Evolutionary conservation across 2,888 invertebrate species (phyloP).

Genomic region (Lathronympha strigana): DNA sequence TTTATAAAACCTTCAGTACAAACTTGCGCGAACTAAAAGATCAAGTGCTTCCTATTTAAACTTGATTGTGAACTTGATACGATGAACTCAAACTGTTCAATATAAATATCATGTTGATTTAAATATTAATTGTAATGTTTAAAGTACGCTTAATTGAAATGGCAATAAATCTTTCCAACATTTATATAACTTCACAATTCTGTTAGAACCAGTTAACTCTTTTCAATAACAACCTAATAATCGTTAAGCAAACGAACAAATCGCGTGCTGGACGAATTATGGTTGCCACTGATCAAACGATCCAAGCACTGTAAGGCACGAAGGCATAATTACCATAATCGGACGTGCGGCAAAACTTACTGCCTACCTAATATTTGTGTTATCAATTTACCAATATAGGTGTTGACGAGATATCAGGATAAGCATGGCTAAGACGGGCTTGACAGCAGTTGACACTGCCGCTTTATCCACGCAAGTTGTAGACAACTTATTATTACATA

Average conservation of each 20-base stretch:
- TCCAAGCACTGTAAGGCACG: conserved; percentile 31
- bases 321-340: conserved; percentile 26
- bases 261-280: conserved; percentile 28
- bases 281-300: conserved; percentile 36
- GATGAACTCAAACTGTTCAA: too few relatives aligned
- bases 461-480: too few relatives aligned
- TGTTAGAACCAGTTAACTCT: conserved; percentile 6
- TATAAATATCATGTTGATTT: too few relatives aligned
- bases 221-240: conserved; percentile 33
- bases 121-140: too few relatives aligned
- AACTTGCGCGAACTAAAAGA: too few relatives aligned
- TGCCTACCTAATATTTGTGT: background rate
- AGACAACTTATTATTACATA: too few relatives aligned
- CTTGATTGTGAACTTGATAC: too few relatives aligned
- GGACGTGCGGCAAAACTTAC: conserved; percentile 10
- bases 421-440: too few relatives aligned
- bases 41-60: too few relatives aligned
- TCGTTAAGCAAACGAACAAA: conserved; percentile 39
- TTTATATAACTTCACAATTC: conserved; percentile 7
- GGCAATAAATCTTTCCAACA: conserved; percentile 6
- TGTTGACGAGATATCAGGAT: background rate
- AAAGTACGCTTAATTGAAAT: background rate
- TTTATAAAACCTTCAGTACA: too few relatives aligned
- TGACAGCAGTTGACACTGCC: too few relatives aligned
- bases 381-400: background rate